Evolutionary conservation across 2,888 invertebrate species (phyloP), one percentile per base, ranked within the genome.

Genomic region (Apamea anceps): DNA sequence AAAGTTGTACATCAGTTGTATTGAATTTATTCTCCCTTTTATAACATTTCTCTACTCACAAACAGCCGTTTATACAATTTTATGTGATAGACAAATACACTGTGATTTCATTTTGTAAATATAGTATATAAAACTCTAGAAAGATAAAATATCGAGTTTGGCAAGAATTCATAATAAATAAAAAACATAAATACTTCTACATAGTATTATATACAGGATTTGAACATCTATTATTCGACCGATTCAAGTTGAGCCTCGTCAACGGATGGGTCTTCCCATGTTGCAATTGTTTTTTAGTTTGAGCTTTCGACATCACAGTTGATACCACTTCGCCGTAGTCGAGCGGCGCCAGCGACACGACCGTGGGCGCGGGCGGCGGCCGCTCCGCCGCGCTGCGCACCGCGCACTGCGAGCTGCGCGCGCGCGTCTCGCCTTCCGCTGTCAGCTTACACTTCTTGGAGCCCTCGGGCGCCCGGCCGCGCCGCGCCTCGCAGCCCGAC

Each of bases 241-340:
- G 98, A 95, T 97, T 98, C 95, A 98, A 97, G 96, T 98, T 98
- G 95, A 99, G 97, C 97, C 98, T 98, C 92, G 99, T 98, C 93
- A 99, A 97, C 89, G 99, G 99, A 97, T 99, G 99, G 92, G 98
- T 99, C 96, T 98, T 99, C 91, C 99, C 99, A 94, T 99, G 99
- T 95, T 99, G 99, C 93, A 98, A 98, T 95, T 98, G 98, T 95
- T 98, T 98, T 95, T 98, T 98, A 90, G 97, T 98, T 93, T 98
- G 98, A 92, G 98, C 98, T 94, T 98, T 98, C 89, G 98, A 98
- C 91, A 98, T 97, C 91, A 98, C 98, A 92, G 98, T 98, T 82
- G 98, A 97, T 77, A 98, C 97, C 80, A 97, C 97, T 86, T 97
- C 97, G 77, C 97, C 95, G 87, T 97, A 97, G 87, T 97, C 97